Evolutionary conservation across 2,113 vertebrate species (phyloP).

Genomic region (Carollia perspicillata): DNA sequence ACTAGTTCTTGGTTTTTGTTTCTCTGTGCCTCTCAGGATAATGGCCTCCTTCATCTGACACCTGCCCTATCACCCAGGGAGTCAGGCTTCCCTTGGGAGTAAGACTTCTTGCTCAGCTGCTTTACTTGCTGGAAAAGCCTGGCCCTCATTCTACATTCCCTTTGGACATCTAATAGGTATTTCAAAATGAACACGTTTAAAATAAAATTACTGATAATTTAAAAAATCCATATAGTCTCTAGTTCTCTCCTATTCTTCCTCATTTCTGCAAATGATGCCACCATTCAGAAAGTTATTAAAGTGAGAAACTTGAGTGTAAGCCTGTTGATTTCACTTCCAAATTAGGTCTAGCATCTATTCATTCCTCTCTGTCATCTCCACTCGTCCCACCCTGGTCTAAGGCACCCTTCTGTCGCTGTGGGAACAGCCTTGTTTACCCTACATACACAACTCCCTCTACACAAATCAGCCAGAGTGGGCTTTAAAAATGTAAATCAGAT

Average conservation of each 20-base stretch:
- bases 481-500: not conserved
- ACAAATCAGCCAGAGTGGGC: not conserved
- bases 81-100: not conserved
- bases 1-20: not conserved
- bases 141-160: not conserved
- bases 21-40: not conserved
- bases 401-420: not conserved
- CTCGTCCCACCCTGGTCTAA: not conserved
- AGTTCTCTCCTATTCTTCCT: not conserved
- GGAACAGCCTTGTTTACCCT: not conserved
- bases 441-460: not conserved
- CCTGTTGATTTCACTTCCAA: constrained; percentile 12
- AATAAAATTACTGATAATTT: not conserved
- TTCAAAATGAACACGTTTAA: constrained; percentile 10
- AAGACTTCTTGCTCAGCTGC: not conserved
- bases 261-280: not conserved
- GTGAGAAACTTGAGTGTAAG: not conserved
- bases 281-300: not conserved
- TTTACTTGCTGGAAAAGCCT: not conserved
- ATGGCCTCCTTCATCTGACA: not conserved
- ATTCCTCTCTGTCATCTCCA: not conserved
- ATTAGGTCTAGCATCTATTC: not conserved
- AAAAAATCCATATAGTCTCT: not conserved
- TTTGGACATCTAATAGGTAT: not conserved
- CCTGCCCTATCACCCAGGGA: not conserved